phyloP scores from a whole-genome alignment of 53 echinoderm and acorn worm genomes.

The Echinarachnius parma region DNA sequence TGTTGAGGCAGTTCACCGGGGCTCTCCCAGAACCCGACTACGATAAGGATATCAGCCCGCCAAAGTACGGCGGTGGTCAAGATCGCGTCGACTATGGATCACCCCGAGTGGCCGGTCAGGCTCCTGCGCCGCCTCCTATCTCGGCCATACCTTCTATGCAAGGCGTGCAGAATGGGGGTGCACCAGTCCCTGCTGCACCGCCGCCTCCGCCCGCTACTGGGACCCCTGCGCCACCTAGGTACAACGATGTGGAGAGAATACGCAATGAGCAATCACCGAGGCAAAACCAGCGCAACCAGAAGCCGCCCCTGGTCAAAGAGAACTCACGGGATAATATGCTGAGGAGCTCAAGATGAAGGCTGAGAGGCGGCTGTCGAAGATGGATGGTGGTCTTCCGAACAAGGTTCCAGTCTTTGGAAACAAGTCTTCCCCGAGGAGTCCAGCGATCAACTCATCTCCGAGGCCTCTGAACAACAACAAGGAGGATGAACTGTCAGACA shows the following conservation, averaged over 20 bases:
- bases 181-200: constrained; percentile 12
- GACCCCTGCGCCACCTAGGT: constrained; percentile 36
- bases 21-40: constrained; percentile 24
- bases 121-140: constrained; percentile 52
- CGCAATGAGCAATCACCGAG: background rate
- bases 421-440: background rate
- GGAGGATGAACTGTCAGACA: constrained; percentile 8
- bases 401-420: constrained; percentile 12
- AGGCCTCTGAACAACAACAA: constrained; percentile 7
- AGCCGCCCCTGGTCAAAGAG: constrained; percentile 15
- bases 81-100: background rate
- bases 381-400: background rate
- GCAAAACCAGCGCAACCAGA: constrained; percentile 9
- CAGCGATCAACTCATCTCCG: background rate
- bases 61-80: background rate
- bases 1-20: constrained; percentile 1
- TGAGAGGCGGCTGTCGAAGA: constrained; percentile 56
- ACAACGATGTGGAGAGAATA: constrained; percentile 5
- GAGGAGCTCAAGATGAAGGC: constrained; percentile 56
- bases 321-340: constrained; percentile 52
- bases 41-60: background rate
- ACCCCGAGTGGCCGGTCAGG: background rate
- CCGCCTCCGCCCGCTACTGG: constrained; percentile 17
- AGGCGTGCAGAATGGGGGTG: constrained; percentile 9
- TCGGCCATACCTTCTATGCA: constrained; percentile 42